phyloP scores from a whole-genome alignment of 2,888 invertebrate genomes.

The Corbicula japonica region DNA sequence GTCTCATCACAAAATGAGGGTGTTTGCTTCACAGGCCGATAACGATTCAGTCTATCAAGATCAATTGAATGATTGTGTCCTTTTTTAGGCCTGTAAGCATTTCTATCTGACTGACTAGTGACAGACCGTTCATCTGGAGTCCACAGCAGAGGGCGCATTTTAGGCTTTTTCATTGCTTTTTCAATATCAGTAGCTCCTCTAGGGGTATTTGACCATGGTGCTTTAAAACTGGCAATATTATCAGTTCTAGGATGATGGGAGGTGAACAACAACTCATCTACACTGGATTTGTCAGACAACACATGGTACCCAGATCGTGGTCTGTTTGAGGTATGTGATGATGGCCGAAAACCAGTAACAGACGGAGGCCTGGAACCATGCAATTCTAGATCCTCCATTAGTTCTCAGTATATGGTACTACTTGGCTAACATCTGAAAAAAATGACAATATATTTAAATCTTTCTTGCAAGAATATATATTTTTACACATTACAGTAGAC shows the following conservation, averaged over 20 bases:
- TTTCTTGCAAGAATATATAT: too few relatives aligned
- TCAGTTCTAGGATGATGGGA: constrained; percentile 63
- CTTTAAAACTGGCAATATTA: constrained; percentile 43
- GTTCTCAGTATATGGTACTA: too few relatives aligned
- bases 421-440: too few relatives aligned
- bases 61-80: constrained; percentile 30
- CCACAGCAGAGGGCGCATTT: constrained; percentile 75
- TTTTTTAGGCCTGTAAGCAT: constrained; percentile 37
- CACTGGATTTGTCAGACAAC: constrained; percentile 68
- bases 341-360: constrained; percentile 21
- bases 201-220: constrained; percentile 58
- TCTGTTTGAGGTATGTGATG: constrained; percentile 44
- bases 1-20: constrained; percentile 81
- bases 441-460: too few relatives aligned
- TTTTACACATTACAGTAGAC: too few relatives aligned
- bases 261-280: constrained; percentile 79
- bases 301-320: constrained; percentile 72
- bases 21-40: constrained; percentile 74
- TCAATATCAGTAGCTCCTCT: constrained; percentile 43
- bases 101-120: constrained; percentile 51
- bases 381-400: constrained; percentile 57
- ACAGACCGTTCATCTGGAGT: constrained; percentile 61
- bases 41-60: constrained; percentile 62
- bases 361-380: constrained; percentile 62
- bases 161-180: constrained; percentile 56